Percentiles rank a stretch among this genome's conserved stretches.
These are phyloP conservation scores for Drosophila paracracens DNA, from an alignment of 2,888 invertebrate genomes.

Conservation along the genomic window DNA sequence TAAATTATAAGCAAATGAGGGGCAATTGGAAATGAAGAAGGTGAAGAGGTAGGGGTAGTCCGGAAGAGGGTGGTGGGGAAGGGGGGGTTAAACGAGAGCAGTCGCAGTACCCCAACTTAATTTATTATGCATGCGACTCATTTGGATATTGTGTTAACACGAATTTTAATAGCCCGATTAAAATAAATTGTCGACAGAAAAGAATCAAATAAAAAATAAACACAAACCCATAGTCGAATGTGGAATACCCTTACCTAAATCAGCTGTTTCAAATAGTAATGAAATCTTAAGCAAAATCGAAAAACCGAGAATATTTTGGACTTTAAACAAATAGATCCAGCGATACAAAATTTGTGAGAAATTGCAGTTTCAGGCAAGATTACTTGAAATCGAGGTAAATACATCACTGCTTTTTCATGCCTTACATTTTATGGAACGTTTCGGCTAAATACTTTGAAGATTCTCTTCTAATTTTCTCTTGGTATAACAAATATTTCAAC, in stretches of 20 bases:
- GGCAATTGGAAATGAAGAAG: not conserved
- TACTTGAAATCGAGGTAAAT: not conserved
- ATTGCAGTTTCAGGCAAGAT: not conserved
- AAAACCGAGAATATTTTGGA: not conserved
- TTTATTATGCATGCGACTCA: conserved; percentile 51
- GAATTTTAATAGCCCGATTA: conserved; percentile 76
- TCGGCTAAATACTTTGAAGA: not conserved
- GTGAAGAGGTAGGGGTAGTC: not conserved
- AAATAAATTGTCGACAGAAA: conserved; percentile 46
- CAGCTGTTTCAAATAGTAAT: not conserved
- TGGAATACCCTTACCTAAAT: conserved; percentile 4
- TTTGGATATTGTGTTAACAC: conserved; percentile 66
- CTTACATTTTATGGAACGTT: not conserved
- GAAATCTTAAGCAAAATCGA: not conserved
- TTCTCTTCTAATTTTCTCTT: not conserved
- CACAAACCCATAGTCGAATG: not conserved
- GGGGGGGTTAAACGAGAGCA: not conserved
- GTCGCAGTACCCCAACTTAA: conserved; percentile 6
- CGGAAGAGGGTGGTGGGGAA: not conserved
- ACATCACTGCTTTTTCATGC: not conserved
- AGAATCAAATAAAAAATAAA: not conserved
- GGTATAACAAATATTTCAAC: not conserved
- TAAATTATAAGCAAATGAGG: conserved; percentile 57
- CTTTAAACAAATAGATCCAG: not conserved
- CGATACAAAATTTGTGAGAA: not conserved